Evolutionary conservation across 2,113 vertebrate genomes (phyloP).

Genomic region (Ciconia stormi): DNA sequence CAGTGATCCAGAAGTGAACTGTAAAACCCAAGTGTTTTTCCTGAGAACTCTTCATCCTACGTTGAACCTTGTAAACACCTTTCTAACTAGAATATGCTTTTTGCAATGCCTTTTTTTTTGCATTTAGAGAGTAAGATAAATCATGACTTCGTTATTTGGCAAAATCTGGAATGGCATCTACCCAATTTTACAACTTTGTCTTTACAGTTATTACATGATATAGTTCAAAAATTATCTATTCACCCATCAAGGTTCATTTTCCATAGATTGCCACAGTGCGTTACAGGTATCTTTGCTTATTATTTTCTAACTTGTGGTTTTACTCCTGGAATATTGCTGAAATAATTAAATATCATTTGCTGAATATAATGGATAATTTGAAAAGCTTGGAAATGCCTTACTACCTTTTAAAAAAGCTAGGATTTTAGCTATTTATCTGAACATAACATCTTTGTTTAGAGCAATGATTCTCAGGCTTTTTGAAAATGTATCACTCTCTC

Average conservation of each 20-base stretch:
- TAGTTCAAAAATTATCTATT: not conserved
- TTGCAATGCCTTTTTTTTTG: not conserved
- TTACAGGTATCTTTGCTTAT: not conserved
- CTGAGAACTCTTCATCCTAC: not conserved
- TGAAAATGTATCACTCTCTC: not conserved
- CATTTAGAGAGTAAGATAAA: not conserved
- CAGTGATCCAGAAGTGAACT: not conserved
- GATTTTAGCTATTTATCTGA: not conserved
- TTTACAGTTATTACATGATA: not conserved
- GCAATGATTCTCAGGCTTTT: not conserved
- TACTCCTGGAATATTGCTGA: not conserved
- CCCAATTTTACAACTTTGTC: not conserved
- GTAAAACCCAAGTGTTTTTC: not conserved
- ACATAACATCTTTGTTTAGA: not conserved
- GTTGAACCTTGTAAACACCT: not conserved
- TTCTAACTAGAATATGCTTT: not conserved
- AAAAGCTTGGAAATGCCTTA: not conserved
- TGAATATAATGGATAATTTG: not conserved
- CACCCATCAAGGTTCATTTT: not conserved
- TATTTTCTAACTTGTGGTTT: not conserved
- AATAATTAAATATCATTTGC: not conserved
- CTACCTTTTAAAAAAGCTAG: not conserved
- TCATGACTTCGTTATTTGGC: rapidly evolving
- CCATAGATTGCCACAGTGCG: not conserved
- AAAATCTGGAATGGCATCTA: not conserved